phyloP scores from a whole-genome alignment of 2,888 invertebrate genomes.

The Mimachlamys varia region DNA sequence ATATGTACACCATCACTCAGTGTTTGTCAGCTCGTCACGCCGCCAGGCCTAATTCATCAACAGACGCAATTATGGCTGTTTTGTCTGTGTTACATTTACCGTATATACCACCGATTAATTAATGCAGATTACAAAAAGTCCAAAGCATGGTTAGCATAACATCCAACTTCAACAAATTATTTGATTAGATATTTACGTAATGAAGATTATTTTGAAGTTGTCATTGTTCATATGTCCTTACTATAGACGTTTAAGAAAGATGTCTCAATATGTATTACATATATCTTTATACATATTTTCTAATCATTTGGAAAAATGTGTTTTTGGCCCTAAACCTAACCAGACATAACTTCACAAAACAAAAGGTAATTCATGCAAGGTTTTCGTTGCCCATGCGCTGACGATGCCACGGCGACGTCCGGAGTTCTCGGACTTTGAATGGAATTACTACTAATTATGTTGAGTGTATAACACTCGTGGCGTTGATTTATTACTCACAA shows the following conservation, averaged over 20 bases:
- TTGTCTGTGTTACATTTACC: too few species aligned
- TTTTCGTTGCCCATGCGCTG: neutral
- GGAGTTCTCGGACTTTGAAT: neutral
- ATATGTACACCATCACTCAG: neutral
- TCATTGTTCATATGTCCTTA: neutral
- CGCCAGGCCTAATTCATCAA: neutral
- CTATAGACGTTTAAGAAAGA: neutral
- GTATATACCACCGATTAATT: too few species aligned
- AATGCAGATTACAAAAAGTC: neutral
- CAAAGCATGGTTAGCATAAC: neutral
- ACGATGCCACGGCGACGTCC: slow-evolving; percentile 5
- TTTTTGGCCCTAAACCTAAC: neutral
- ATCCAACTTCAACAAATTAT: neutral
- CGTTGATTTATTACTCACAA: neutral
- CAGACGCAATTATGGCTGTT: neutral
- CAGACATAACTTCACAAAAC: neutral
- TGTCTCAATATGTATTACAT: too few species aligned
- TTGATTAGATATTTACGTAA: neutral
- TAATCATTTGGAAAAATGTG: neutral
- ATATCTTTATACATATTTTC: neutral
- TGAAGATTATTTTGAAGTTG: neutral
- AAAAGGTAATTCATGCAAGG: neutral
- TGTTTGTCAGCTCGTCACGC: slow-evolving; percentile 9
- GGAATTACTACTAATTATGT: neutral
- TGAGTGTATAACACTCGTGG: neutral